phyloP scores from a whole-genome alignment of 2,888 invertebrate species.

The Xylophagus ater region DNA sequence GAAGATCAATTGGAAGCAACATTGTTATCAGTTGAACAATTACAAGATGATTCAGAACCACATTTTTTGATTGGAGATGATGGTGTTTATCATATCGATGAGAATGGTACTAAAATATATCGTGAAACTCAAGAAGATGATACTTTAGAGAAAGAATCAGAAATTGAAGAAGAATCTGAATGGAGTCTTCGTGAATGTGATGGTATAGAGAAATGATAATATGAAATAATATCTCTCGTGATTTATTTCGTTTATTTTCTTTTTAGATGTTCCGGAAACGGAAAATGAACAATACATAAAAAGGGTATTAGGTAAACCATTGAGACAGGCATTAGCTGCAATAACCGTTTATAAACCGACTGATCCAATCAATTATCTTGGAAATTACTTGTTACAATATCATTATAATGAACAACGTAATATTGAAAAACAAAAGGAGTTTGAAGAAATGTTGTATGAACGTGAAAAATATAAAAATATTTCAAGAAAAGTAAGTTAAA shows the following conservation, averaged over 20 bases:
- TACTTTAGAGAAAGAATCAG: not conserved
- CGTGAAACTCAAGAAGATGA: not conserved
- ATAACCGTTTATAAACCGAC: conserved; percentile 15
- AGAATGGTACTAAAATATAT: not conserved
- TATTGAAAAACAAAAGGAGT: conserved; percentile 10
- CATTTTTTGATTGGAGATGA: conserved; percentile 4
- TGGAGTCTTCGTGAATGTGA: not conserved
- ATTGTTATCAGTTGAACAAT: not conserved
- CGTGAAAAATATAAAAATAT: conserved; percentile 4
- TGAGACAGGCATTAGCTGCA: conserved; percentile 16
- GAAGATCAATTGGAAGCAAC: not conserved
- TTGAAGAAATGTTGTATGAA: conserved; percentile 14
- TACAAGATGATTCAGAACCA: not conserved
- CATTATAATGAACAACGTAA: conserved; percentile 15
- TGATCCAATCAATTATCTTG: conserved; percentile 19
- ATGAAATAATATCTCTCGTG: not conserved
- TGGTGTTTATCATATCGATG: conserved; percentile 3
- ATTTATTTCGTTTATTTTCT: not conserved
- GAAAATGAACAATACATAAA: conserved; percentile 14
- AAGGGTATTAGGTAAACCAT: conserved; percentile 9
- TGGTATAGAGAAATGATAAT: not conserved
- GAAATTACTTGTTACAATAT: conserved; percentile 18
- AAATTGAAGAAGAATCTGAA: not conserved
- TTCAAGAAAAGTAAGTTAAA: not conserved
- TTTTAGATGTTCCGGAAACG: not conserved